Evolutionary conservation across 2,113 vertebrate genomes (phyloP), one percentile per base, ranked within the genome.

Genomic region (Morone saxatilis): DNA sequence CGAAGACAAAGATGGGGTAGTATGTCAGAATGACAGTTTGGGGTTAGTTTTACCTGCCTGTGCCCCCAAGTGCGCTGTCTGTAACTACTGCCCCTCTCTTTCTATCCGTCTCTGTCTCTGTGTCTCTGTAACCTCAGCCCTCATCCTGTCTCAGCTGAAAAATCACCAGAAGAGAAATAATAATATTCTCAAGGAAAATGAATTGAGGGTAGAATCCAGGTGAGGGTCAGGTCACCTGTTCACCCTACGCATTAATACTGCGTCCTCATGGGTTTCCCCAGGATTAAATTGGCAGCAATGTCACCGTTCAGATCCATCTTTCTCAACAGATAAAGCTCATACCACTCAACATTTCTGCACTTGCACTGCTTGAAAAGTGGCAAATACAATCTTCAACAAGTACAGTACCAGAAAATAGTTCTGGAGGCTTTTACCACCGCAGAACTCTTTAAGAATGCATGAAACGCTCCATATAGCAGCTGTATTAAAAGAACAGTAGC

Each of bases 11-110:
- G 81, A 75, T 76, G 50, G 66, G 77, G 45, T 62, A 40, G 20
- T 83, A 60, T 63, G 56, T 88, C 78, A 86, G 60, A n/a, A 25
- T 87, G 90, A 92, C 89, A 92, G 71, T 91, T 89, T 90, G 83
- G 84, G 89, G 89, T 87, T 90, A 87, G 56, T 43, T 80, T 88
- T 74, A 88, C 83, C 73, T 78, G 88, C 81, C 22, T 7, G 65
- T 61, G 10, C 43, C 53, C 63, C 62, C 36, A 36, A 50, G 69
- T 71, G 41, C 50, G 51, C 71, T 31, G 77, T 72, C 68, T 89
- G 45, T 71, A 84, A 76, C 60, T 78, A 4, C 78, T 61, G 45
- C 31, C n/a, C 48, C 70, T 72, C 38, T 41, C 68, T 65, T 54
- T 61, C 43, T 22, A 12, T 83, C 66, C 5, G 10, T 85, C 75